A percentile compares a stretch with the other conserved stretches of the same genome.
phyloP scores from a whole-genome alignment of 2,888 invertebrate genomes.

The Thymelicus sylvestris region DNA sequence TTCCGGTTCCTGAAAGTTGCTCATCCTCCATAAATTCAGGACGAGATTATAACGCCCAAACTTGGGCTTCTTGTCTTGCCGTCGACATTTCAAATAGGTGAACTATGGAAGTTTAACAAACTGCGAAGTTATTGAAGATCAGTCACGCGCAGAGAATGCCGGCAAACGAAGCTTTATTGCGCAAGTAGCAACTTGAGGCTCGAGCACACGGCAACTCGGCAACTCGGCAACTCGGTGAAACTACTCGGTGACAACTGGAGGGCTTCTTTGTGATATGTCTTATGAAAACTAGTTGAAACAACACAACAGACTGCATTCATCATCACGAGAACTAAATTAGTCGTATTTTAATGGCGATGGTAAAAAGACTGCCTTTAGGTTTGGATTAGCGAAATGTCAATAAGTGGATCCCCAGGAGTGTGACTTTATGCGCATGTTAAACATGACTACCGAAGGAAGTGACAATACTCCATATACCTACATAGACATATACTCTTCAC shows the following conservation, averaged over 20 bases:
- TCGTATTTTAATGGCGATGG: too few species aligned
- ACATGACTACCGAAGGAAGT: too few species aligned
- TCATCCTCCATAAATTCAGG: constrained; percentile 19
- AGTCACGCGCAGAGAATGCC: constrained; percentile 16
- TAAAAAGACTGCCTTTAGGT: too few species aligned
- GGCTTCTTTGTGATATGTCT: background rate
- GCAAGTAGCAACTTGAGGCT: background rate
- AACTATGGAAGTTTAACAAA: constrained; percentile 24
- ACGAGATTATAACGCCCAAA: constrained; percentile 21
- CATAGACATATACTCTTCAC: too few species aligned
- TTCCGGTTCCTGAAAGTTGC: constrained; percentile 13
- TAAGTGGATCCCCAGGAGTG: too few species aligned
- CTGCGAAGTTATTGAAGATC: constrained; percentile 19
- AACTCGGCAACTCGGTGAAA: background rate
- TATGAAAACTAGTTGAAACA: too few species aligned
- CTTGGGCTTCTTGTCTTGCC: constrained; percentile 12
- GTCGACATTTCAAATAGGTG: constrained; percentile 19
- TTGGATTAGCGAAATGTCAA: too few species aligned
- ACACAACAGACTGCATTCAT: too few species aligned
- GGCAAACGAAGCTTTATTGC: background rate
- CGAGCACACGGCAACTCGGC: background rate
- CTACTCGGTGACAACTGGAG: background rate
- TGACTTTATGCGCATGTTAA: too few species aligned
- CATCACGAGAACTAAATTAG: too few species aligned
- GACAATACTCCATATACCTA: too few species aligned